A percentile compares a stretch with the other conserved stretches of the same genome.
Evolutionary conservation across 2,797 vertebrate species (phyloP).

Genomic region (Oryzias sinensis): DNA sequence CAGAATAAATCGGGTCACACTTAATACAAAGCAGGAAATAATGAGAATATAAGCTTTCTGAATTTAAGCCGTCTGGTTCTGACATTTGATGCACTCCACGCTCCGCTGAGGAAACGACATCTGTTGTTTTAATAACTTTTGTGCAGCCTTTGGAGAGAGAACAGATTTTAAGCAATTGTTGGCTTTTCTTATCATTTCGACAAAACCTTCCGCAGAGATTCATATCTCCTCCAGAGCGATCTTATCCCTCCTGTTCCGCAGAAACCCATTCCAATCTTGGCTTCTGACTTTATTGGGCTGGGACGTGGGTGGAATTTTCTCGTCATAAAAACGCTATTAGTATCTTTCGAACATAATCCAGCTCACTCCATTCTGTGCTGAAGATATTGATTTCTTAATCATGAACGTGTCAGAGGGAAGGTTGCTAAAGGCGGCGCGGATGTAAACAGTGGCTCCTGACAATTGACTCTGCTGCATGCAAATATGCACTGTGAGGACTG

Average conservation of each 20-base stretch:
- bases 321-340: conserved; percentile 65
- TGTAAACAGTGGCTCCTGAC: conserved; percentile 44
- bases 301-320: conserved; percentile 50
- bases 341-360: conserved; percentile 56
- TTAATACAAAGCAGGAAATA: conserved; percentile 12
- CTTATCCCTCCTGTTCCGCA: conserved; percentile 50
- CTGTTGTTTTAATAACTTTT: conserved; percentile 60
- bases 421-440: conserved; percentile 14
- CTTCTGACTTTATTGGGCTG: conserved; percentile 47
- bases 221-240: conserved; percentile 53
- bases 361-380: conserved; percentile 35
- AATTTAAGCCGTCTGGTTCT: conserved; percentile 40
- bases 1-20: conserved; percentile 6
- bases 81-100: conserved; percentile 44
- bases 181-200: conserved; percentile 58
- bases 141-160: conserved; percentile 35
- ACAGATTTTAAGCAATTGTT: conserved; percentile 49
- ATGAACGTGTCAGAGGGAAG: conserved; percentile 44
- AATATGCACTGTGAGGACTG: conserved; percentile 36
- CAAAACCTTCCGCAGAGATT: conserved; percentile 49
- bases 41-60: conserved; percentile 33
- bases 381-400: conserved; percentile 60
- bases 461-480: conserved; percentile 34
- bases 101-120: conserved; percentile 40
- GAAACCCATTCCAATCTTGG: conserved; percentile 40